These are phyloP conservation scores for Rotaria macrura DNA, from an alignment of 2,888 invertebrate genomes.

Conservation along the genomic window DNA sequence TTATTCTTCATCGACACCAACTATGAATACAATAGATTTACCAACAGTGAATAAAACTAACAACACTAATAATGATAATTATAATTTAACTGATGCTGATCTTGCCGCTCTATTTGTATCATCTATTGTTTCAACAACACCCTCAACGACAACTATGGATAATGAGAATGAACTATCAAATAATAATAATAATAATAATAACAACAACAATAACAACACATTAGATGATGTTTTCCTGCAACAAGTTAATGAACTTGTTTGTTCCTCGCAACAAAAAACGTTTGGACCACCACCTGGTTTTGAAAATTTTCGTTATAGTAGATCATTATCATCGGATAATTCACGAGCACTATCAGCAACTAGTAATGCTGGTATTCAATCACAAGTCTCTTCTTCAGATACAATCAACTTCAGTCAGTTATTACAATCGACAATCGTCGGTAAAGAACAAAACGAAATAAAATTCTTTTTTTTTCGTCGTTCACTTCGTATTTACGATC, in stretches of 20 bases:
- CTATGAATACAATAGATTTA: background rate
- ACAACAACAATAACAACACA: background rate
- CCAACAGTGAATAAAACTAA: background rate
- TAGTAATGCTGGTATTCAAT: background rate
- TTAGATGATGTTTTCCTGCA: background rate
- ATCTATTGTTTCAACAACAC: background rate
- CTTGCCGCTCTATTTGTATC: background rate
- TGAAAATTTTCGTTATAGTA: background rate
- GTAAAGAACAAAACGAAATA: background rate
- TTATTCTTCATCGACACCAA: background rate
- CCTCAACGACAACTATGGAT: background rate
- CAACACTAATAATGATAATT: background rate
- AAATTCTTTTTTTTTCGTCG: background rate
- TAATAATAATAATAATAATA: background rate
- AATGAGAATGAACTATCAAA: background rate
- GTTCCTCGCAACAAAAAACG: background rate
- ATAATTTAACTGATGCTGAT: background rate
- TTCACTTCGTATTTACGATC: too few relatives aligned
- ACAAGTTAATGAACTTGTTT: background rate
- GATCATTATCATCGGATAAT: background rate
- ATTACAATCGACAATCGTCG: background rate
- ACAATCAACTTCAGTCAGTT: constrained; percentile 10
- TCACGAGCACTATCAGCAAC: background rate
- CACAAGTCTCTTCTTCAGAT: constrained; percentile 1
- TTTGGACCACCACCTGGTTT: background rate